phyloP scores from a whole-genome alignment of 2,797 vertebrate genomes.

The Channallabes apus region DNA sequence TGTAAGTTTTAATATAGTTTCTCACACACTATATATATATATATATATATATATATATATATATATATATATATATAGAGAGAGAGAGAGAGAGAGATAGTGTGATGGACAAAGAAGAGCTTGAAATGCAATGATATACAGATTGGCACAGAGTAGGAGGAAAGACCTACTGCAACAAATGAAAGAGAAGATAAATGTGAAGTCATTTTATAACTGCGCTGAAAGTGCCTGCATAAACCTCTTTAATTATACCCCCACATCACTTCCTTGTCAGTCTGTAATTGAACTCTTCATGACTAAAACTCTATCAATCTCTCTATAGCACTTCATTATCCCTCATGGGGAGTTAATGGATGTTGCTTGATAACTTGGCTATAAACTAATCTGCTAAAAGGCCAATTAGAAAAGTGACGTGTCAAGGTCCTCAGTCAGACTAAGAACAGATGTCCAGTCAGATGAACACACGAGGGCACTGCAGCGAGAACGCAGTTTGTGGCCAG shows the following conservation, averaged over 20 bases:
- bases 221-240: neutral
- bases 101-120: neutral
- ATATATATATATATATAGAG: too few relatives aligned
- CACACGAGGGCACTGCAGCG: neutral
- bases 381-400: conserved; percentile 1
- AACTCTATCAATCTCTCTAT: conserved; percentile 7
- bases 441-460: neutral
- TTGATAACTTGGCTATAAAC: conserved; percentile 11
- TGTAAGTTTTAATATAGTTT: too few relatives aligned
- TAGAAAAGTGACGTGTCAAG: neutral
- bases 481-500: neutral
- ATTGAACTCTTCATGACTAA: conserved; percentile 13
- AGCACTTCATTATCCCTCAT: neutral
- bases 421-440: neutral
- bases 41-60: too few relatives aligned
- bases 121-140: neutral
- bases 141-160: neutral
- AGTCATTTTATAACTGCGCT: neutral
- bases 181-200: conserved; percentile 15
- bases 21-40: too few relatives aligned
- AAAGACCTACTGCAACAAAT: neutral
- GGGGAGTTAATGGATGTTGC: neutral
- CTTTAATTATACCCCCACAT: conserved; percentile 11
- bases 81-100: neutral
- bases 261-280: conserved; percentile 19